A percentile compares a stretch with the other conserved stretches of the same genome.
phyloP scores from a whole-genome alignment of 2,888 invertebrate species.

The Cheilosia vulpina region DNA sequence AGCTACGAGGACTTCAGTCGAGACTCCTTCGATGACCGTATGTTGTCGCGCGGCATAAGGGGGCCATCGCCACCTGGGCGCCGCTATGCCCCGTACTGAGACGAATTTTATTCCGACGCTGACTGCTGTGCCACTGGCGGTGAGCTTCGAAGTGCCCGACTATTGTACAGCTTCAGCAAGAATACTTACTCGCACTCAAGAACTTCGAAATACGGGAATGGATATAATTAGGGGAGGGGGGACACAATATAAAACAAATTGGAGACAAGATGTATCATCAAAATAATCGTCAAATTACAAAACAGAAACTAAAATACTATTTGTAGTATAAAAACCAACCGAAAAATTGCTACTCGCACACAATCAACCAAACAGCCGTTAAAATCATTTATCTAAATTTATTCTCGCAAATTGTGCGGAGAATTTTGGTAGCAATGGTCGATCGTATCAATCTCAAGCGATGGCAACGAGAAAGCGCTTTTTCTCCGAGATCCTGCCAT shows the following conservation, averaged over 20 bases:
- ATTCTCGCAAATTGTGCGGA: slow-evolving; percentile 1
- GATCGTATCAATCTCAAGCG: slow-evolving; percentile 15
- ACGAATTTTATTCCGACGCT: slow-evolving; percentile 80
- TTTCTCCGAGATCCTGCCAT: slow-evolving; percentile 49
- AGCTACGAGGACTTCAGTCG: slow-evolving; percentile 95
- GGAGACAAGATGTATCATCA: slow-evolving; percentile 39
- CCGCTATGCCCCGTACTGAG: slow-evolving; percentile 93
- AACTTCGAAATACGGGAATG: slow-evolving; percentile 67
- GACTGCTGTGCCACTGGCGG: slow-evolving; percentile 49
- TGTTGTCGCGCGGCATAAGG: slow-evolving; percentile 86
- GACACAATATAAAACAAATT: slow-evolving; percentile 8
- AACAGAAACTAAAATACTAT: slow-evolving; percentile 27
- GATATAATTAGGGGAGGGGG: slow-evolving; percentile 54
- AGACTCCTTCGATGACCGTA: slow-evolving; percentile 94
- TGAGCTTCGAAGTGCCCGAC: slow-evolving; percentile 58
- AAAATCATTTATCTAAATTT: slow-evolving; percentile 26
- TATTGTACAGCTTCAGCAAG: slow-evolving; percentile 53
- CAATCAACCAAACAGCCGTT: slow-evolving; percentile 37
- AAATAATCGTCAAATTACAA: slow-evolving; percentile 32
- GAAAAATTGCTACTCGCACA: slow-evolving; percentile 39
- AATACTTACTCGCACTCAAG: slow-evolving; percentile 62
- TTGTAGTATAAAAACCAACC: slow-evolving; percentile 41
- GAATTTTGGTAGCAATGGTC: neutral
- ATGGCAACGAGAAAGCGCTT: neutral
- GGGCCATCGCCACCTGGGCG: slow-evolving; percentile 93